Conservation (phyloP, 2,797 vertebrate species). For the Gallinago nigripennis region DNA sequence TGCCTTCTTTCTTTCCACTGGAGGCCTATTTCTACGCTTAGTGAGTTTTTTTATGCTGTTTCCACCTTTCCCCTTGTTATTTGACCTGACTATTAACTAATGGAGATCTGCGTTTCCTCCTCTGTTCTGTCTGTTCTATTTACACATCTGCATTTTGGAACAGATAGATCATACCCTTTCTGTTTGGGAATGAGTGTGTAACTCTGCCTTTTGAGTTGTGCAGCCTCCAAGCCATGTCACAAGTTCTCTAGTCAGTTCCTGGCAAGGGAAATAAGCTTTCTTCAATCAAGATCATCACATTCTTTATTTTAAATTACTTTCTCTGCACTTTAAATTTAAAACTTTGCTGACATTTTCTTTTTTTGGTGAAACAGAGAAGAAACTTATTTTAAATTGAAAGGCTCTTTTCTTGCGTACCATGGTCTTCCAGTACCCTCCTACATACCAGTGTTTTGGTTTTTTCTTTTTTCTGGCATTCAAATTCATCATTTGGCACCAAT, state of each 20-base stretch:
- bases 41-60: neutral
- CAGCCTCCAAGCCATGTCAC: neutral
- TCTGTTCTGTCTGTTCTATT: neutral
- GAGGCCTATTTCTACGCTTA: neutral
- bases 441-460: neutral
- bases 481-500: neutral
- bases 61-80: neutral
- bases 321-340: neutral
- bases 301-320: neutral
- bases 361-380: neutral
- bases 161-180: neutral
- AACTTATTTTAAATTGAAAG: neutral
- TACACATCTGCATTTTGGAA: neutral
- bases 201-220: neutral
- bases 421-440: neutral
- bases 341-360: neutral
- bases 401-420: neutral
- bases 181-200: neutral
- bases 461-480: too few relatives aligned
- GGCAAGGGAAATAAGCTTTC: neutral
- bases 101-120: neutral
- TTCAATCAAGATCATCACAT: neutral
- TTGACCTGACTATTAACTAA: neutral
- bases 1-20: conserved; percentile 10
- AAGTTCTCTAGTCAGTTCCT: neutral